Percentiles rank a stretch among this genome's conserved stretches.
These are phyloP conservation scores for Polypedilum vanderplanki DNA, from an alignment of 1,140 invertebrate species.

Conservation along the genomic window DNA sequence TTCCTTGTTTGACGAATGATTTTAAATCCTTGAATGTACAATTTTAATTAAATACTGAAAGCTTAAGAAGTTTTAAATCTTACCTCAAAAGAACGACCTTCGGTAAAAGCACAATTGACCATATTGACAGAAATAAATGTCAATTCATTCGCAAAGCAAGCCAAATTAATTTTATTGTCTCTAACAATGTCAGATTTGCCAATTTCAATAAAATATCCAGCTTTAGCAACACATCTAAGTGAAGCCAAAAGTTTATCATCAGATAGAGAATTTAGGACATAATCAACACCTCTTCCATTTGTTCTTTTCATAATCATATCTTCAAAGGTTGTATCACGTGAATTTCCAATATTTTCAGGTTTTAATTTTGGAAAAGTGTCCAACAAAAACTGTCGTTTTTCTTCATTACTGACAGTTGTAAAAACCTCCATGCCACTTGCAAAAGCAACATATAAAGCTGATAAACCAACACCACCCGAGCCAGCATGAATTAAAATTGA, in stretches of 20 bases:
- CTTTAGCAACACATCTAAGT: constrained; percentile 49
- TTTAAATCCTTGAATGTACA: constrained; percentile 35
- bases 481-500: constrained; percentile 64
- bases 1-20: constrained; percentile 53
- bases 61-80: background rate
- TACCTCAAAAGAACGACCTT: background rate
- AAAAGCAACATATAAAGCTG: constrained; percentile 62
- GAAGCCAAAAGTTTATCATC: constrained; percentile 47
- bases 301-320: constrained; percentile 44
- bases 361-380: constrained; percentile 39
- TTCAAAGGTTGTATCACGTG: constrained; percentile 51
- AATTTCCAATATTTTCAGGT: constrained; percentile 48
- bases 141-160: background rate
- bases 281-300: constrained; percentile 49
- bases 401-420: constrained; percentile 48
- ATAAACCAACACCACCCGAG: constrained; percentile 66
- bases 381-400: constrained; percentile 42
- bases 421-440: constrained; percentile 52
- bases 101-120: background rate
- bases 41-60: background rate
- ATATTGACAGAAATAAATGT: background rate
- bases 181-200: constrained; percentile 64
- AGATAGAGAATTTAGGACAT: constrained; percentile 57
- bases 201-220: constrained; percentile 64
- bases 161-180: constrained; percentile 43